Conservation (phyloP, 2,888 invertebrate genomes). For the Petrolisthes cinctipes region DNA sequence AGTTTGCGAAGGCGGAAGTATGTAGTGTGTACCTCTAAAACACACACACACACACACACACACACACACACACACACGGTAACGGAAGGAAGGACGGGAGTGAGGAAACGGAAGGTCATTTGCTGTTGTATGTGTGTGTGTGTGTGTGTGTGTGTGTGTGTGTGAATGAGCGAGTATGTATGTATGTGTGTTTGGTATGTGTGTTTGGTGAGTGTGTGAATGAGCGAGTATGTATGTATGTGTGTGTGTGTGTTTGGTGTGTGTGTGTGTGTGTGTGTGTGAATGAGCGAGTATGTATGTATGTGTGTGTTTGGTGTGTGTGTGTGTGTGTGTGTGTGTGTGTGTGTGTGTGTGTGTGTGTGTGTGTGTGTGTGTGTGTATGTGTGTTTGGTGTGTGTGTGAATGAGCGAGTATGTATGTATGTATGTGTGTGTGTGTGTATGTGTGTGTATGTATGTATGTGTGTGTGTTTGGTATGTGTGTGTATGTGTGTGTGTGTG, state of each 20-base stretch:
- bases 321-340: slow-evolving; percentile 21
- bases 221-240: no score
- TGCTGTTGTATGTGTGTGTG: no score
- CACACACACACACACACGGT: slow-evolving; percentile 24
- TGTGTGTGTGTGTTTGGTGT: background rate
- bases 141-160: no score
- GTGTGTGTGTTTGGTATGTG: background rate
- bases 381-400: background rate
- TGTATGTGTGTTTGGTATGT: no score
- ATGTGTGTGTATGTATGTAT: background rate
- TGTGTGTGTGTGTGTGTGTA: slow-evolving; percentile 28
- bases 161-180: no score
- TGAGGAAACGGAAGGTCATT: no score
- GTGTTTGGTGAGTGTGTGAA: background rate
- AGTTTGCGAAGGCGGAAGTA: background rate
- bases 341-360: slow-evolving; percentile 17
- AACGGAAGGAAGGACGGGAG: background rate
- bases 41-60: slow-evolving; percentile 31
- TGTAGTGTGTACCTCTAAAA: background rate
- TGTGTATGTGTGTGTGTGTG: background rate
- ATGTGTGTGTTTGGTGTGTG: background rate
- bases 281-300: no score
- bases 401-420: background rate
- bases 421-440: background rate
- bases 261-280: background rate